Evolutionary conservation across 2,113 vertebrate genomes (phyloP), one percentile per base, ranked within the genome.

Genomic region (Kryptolebias marmoratus): DNA sequence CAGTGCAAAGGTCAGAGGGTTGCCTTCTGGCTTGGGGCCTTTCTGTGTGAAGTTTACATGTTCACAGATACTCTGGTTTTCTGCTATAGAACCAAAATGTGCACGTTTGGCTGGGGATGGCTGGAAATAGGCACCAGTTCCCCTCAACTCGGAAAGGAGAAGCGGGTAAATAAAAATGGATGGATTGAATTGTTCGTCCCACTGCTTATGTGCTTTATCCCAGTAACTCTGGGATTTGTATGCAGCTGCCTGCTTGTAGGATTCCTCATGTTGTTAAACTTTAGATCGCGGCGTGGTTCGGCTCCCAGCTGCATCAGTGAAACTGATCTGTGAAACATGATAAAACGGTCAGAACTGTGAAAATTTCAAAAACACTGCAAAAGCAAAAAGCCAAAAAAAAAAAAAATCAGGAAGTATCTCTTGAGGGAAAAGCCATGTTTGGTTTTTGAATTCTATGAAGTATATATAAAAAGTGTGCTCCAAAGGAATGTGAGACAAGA

Each of bases 141-240:
- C 22, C 22, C 22, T 22, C 22, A 22, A 22, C 22, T 22, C 22
- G 22, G 22, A 22, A 22, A 22, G 22, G 22, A 22, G 22, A 22
- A 22, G 22, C 22, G 22, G 22, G 22, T 22, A 22, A 22, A 22
- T 22, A 22, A 22, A 22, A 22, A 22, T 22, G 22, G 22, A 22
- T 22, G 22, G 36, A 4, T 36, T 6, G 9, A 42, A 42, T 42
- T 9, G 39, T 42, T 10, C 39, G 3, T 42, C 9, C 39, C 9
- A 8, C 39, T 42, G 39, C 10, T 5, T 10, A 42, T 62, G 11
- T 13, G 13, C 28, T 18, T 13, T 55, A 16, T 68, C 36, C 8
- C 32, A 61, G 30, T 65, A 57, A 73, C 67, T 52, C 31, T 58
- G 28, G 22, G 16, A 69, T 75, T 44, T 62, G 18, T 61, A 68